Conservation (phyloP, 2,113 vertebrate genomes). For the Corydoras sp. region DNA sequence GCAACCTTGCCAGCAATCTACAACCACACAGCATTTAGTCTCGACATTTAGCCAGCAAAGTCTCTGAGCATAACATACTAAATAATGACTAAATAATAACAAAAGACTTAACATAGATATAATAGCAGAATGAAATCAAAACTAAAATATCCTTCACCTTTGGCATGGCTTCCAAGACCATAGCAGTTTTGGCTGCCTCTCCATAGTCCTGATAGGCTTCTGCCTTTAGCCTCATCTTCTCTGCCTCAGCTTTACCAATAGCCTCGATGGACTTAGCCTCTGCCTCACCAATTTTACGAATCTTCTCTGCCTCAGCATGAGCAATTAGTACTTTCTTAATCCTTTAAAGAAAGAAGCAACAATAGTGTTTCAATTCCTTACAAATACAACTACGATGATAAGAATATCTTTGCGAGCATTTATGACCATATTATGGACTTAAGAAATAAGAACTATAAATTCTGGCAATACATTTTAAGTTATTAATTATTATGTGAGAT, state of each 20-base stretch:
- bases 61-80: no score
- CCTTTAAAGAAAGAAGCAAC: slow-evolving; percentile 54
- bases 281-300: slow-evolving; percentile 79
- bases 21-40: neutral
- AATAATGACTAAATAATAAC: no score
- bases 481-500: no score
- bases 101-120: no score
- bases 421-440: no score
- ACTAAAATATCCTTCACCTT: slow-evolving; percentile 61
- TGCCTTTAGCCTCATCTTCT: slow-evolving; percentile 90
- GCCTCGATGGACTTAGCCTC: slow-evolving; percentile 81
- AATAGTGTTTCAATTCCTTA: no score
- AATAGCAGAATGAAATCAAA: neutral
- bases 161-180: slow-evolving; percentile 86
- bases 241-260: slow-evolving; percentile 82
- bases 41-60: no score
- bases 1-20: slow-evolving; percentile 86
- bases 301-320: slow-evolving; percentile 88
- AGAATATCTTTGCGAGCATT: no score
- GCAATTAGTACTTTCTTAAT: slow-evolving; percentile 80
- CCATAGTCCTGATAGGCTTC: slow-evolving; percentile 86
- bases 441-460: no score
- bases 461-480: no score
- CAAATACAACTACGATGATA: no score
- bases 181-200: slow-evolving; percentile 80